Evolutionary conservation across 1,140 invertebrate species (phyloP).

Genomic region (Centruroides sculpturatus): DNA sequence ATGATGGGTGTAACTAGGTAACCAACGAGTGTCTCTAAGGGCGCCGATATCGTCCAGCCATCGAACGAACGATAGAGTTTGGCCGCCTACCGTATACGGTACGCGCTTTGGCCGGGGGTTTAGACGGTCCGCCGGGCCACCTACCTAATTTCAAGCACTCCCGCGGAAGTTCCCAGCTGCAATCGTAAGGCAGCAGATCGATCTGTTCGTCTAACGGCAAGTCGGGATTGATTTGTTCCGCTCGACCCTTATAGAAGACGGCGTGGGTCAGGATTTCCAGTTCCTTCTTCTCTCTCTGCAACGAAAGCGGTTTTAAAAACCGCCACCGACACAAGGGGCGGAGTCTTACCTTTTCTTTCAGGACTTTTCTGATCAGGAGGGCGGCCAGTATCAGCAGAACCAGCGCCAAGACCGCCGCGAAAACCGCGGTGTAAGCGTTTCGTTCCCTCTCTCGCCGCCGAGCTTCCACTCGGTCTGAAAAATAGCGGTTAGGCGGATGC

Average conservation of each 20-base stretch:
- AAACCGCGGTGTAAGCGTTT: slow-evolving; percentile 1
- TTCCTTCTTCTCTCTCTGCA: slow-evolving; percentile 7
- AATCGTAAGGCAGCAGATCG: slow-evolving; percentile 61
- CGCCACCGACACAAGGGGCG: not conserved
- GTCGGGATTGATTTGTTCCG: slow-evolving; percentile 18
- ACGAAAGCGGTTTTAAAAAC: no score
- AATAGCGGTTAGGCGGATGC: no score
- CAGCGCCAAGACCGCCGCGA: slow-evolving; percentile 7
- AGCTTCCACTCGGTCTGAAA: no score
- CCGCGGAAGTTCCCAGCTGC: slow-evolving; percentile 42
- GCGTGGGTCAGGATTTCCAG: slow-evolving; percentile 15
- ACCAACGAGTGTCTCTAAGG: no score
- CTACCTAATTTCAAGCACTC: slow-evolving; percentile 15
- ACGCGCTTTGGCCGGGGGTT: no score
- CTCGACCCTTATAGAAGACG: slow-evolving; percentile 15
- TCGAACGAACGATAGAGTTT: no score
- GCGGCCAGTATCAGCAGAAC: slow-evolving; percentile 11
- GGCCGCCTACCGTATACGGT: no score
- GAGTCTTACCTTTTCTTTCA: slow-evolving; percentile 10
- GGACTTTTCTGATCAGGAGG: slow-evolving; percentile 8
- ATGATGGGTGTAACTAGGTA: no score
- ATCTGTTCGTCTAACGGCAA: slow-evolving; percentile 20
- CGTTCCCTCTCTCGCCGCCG: not conserved
- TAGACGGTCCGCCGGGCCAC: no score
- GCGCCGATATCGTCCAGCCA: no score